Evolutionary conservation across 2,888 invertebrate species (phyloP), one percentile per base, ranked within the genome.

Genomic region (Leptopilina syphax): DNA sequence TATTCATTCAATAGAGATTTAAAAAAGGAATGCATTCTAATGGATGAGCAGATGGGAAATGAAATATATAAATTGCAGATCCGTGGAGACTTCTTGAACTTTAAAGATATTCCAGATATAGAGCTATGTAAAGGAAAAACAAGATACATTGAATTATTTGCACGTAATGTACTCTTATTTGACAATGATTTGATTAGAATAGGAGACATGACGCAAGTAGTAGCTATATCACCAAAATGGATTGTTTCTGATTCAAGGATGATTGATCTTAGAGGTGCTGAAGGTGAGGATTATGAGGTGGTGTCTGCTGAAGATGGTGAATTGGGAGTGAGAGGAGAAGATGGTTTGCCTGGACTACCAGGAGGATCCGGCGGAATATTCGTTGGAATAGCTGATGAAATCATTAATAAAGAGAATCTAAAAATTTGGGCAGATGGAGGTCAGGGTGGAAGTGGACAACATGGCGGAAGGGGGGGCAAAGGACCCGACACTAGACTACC

Each of bases 81-180:
- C 7, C 18, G 24, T 24, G 63, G 63, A 63, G 63, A 63, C 24
- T 63, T 63, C 24, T 0, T 63, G 3, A 63, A 3, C 8, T 63
- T 63, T 24, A 63, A 24, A 63, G 63, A 63, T 9, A 63, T 63
- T 24, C 63, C 63, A 24, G 63, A 63, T 8, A 8, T 63, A 0
- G 63, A 63, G 6, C 2, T 63, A 63, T 63, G 63, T 24, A 18
- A 8, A 7, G 63, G 63, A 63, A 6, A 24, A 63, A 63, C 63
- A 18, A 63, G 63, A 63, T 63, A 63, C 9, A 63, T 63, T n/a
- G 24, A 63, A 63, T 2, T 63, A 63, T 63, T 63, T 63, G 63
- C 63, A 4, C 18, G 63, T 1, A 8, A 63, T 8, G 24, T 8
- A 8, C 7, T 63, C 7, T 8, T 9, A 18, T 2, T 63, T 24